Evolutionary conservation across 2,888 invertebrate species (phyloP).

Genomic region (Brenthis daphne): DNA sequence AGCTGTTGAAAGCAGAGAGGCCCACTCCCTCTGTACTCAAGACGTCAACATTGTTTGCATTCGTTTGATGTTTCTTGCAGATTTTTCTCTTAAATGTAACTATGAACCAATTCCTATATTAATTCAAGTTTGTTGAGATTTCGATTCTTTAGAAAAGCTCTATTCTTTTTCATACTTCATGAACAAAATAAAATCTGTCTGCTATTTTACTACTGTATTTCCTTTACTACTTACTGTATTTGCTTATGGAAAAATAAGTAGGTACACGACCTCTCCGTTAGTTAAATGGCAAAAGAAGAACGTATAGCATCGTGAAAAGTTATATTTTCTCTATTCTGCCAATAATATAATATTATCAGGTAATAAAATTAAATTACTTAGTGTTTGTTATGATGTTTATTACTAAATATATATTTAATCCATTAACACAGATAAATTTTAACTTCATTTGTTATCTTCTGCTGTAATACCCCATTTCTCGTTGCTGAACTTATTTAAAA

Average conservation of each 20-base stretch:
- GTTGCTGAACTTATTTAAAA: constrained; percentile 28
- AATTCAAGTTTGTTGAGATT: constrained; percentile 7
- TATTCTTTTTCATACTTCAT: background rate
- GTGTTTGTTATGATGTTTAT: background rate
- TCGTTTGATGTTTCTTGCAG: constrained; percentile 38
- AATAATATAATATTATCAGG: no score
- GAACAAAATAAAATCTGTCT: no score
- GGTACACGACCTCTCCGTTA: no score
- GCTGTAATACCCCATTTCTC: background rate
- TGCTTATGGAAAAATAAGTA: no score
- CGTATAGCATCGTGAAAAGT: no score
- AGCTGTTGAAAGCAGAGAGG: constrained; percentile 33
- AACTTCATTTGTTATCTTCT: background rate
- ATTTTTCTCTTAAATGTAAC: constrained; percentile 30
- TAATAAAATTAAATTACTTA: no score
- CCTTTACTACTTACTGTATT: no score
- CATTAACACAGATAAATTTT: no score
- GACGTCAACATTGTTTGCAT: constrained; percentile 39
- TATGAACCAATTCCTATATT: constrained; percentile 28
- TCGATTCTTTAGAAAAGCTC: background rate
- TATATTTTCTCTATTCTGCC: no score
- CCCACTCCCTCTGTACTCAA: constrained; percentile 35
- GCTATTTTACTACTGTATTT: no score
- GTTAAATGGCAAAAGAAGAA: no score
- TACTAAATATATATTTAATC: background rate